These are phyloP conservation scores for Penaeus indicus DNA, from an alignment of 1,140 invertebrate species.

Conservation along the genomic window DNA sequence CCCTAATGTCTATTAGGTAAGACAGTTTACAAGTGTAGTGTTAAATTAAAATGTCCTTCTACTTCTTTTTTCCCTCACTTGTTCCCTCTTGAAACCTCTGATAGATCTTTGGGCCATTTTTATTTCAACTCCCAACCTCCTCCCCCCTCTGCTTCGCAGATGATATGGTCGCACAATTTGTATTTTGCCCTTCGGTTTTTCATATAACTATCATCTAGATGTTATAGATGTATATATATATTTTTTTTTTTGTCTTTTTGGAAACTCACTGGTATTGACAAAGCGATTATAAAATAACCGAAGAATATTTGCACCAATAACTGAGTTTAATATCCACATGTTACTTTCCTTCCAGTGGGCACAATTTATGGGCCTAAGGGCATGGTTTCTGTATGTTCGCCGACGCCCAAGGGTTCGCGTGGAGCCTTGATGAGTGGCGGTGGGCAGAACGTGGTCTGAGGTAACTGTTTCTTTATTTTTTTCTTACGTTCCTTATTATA, in stretches of 20 bases:
- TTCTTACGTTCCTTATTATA: neutral
- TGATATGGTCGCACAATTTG: no score
- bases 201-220: no score
- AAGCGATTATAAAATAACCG: neutral
- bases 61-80: neutral
- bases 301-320: no score
- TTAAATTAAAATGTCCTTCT: neutral
- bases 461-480: conserved; percentile 38
- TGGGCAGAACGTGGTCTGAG: conserved; percentile 69
- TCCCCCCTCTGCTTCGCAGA: no score
- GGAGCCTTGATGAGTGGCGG: conserved; percentile 97
- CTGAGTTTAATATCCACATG: neutral
- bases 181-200: no score
- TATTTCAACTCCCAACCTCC: neutral
- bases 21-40: neutral
- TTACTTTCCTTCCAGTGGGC: conserved; percentile 77
- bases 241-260: no score
- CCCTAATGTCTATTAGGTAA: conserved; percentile 93
- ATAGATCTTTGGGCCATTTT: no score
- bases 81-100: no score
- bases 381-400: conserved; percentile 92
- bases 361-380: conserved; percentile 99
- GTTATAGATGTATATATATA: no score
- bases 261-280: neutral
- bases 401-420: conserved; percentile 94